These are phyloP conservation scores for Agrochola macilenta DNA, from an alignment of 2,888 invertebrate species.

Conservation along the genomic window DNA sequence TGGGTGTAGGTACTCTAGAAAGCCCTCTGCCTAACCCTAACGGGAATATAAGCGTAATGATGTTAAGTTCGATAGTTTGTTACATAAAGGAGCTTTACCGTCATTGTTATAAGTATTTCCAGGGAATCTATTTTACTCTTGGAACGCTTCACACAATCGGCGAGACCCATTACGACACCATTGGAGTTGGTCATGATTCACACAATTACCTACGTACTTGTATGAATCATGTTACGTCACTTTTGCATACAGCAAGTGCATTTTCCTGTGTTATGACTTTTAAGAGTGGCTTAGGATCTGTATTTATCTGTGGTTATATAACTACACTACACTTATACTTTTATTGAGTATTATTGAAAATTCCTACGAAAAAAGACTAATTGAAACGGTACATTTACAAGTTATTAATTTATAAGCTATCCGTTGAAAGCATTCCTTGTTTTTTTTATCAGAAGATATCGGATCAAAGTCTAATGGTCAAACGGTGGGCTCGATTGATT, in stretches of 20 bases:
- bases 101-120: slow-evolving; percentile 9
- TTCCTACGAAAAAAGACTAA: too few relatives aligned
- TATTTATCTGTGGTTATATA: too few relatives aligned
- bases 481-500: too few relatives aligned
- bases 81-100: background rate
- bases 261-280: slow-evolving; percentile 7
- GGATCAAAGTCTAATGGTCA: too few relatives aligned
- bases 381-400: too few relatives aligned
- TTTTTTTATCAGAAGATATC: too few relatives aligned
- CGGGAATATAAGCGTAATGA: background rate
- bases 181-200: slow-evolving; percentile 54
- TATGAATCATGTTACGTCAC: slow-evolving; percentile 42
- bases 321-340: too few relatives aligned
- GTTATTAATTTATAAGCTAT: too few relatives aligned
- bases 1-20: too few relatives aligned
- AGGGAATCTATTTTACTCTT: slow-evolving; percentile 21
- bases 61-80: background rate
- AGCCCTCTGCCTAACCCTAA: too few relatives aligned
- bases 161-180: slow-evolving; percentile 35
- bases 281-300: background rate
- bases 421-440: too few relatives aligned
- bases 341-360: too few relatives aligned
- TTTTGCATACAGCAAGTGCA: background rate
- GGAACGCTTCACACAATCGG: slow-evolving; percentile 24
- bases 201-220: slow-evolving; percentile 1